These are phyloP conservation scores for Stichodactyla mertensii DNA, from an alignment of 64 coral and sea anemone genomes.

Conservation along the genomic window DNA sequence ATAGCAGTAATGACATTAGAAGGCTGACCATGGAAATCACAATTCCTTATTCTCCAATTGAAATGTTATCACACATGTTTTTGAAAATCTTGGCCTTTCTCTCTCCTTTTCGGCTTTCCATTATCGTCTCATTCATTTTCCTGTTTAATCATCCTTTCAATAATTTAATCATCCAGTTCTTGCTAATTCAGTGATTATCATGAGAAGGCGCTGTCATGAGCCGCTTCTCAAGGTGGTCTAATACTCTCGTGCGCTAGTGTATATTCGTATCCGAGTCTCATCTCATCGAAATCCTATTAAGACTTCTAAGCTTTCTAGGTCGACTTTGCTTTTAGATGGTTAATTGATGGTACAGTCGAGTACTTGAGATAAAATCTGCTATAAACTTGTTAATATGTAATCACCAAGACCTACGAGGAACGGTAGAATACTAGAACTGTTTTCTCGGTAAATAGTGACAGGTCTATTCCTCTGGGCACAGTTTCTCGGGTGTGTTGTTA, in stretches of 20 bases:
- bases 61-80: background rate
- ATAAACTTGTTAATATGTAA: background rate
- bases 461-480: background rate
- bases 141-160: background rate
- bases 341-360: slow-evolving; percentile 1
- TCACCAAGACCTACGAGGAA: background rate
- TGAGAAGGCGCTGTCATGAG: background rate
- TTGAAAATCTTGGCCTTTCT: background rate
- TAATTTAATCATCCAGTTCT: background rate
- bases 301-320: background rate
- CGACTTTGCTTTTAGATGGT: background rate
- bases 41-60: background rate
- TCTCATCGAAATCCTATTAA: background rate
- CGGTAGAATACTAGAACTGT: background rate
- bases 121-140: background rate
- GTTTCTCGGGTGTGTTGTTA: background rate
- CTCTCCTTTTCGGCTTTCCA: background rate
- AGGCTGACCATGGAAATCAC: background rate
- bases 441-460: background rate
- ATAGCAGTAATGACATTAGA: background rate
- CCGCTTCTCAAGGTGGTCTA: background rate
- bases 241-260: background rate
- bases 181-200: background rate
- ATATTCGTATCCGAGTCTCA: background rate
- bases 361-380: slow-evolving; percentile 6